A percentile compares a stretch with the other conserved stretches of the same genome.
These are phyloP conservation scores for Cyphomyrus discorhynchus DNA, from an alignment of 2,113 vertebrate species.

Conservation along the genomic window DNA sequence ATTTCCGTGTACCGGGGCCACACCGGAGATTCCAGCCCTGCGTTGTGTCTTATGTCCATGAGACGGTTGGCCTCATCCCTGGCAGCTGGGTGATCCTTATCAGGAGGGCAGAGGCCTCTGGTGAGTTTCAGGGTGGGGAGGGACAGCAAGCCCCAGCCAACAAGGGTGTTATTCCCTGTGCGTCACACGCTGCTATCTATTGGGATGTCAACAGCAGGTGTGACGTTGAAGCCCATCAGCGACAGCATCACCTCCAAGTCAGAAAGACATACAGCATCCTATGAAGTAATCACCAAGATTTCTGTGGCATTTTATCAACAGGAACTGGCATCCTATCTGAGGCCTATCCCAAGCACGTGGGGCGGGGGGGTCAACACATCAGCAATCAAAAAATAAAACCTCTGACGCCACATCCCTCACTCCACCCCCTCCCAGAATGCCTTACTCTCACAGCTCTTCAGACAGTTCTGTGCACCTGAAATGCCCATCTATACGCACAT, in stretches of 20 bases:
- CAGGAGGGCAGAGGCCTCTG: not conserved
- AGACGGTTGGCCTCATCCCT: not conserved
- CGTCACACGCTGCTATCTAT: not conserved
- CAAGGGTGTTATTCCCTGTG: not conserved
- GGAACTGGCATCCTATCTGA: not conserved
- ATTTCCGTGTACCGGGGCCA: not conserved
- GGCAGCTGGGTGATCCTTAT: not conserved
- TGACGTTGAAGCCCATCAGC: not conserved
- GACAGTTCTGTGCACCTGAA: not conserved
- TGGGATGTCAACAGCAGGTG: not conserved
- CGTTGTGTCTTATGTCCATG: not conserved
- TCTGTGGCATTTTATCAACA: not conserved
- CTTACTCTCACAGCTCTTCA: not conserved
- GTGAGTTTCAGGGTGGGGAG: not conserved
- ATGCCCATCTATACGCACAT: not conserved
- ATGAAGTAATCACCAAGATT: not conserved
- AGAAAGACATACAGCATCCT: not conserved
- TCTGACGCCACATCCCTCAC: not conserved
- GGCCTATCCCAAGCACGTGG: not conserved
- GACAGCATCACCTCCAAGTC: not conserved
- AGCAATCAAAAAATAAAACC: not conserved
- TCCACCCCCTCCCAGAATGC: not conserved
- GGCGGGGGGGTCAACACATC: not conserved
- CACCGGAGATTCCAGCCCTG: not conserved
- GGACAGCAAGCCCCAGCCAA: not conserved